Conservation (phyloP, 2,797 vertebrate species). For the Borostomias antarcticus region DNA sequence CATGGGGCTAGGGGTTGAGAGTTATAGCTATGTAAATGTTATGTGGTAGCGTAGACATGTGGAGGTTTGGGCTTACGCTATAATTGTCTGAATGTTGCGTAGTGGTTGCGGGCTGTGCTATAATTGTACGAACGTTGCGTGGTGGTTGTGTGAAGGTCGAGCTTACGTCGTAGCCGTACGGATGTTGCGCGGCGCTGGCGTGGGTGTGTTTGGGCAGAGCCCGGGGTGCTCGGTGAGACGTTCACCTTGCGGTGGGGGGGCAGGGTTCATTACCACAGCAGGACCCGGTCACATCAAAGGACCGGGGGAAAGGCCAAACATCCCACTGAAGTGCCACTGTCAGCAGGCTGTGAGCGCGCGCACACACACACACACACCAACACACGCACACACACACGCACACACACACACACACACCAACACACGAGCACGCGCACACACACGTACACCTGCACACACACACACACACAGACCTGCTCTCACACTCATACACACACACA, state of each 20-base stretch:
- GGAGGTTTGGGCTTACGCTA: background rate
- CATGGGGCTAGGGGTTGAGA: background rate
- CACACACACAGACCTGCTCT: too few species aligned
- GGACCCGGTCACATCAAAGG: slow-evolving; percentile 90
- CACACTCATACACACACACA: too few species aligned
- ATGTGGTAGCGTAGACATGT: background rate
- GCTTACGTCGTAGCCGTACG: too few species aligned
- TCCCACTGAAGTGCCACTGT: slow-evolving; percentile 83
- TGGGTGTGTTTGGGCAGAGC: slow-evolving; percentile 67
- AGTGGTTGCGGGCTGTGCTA: background rate
- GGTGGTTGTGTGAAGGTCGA: too few species aligned
- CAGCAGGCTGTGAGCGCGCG: slow-evolving; percentile 59
- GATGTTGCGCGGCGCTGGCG: slow-evolving; percentile 23
- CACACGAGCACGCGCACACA: slow-evolving; percentile 44
- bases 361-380: slow-evolving; percentile 57
- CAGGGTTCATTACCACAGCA: slow-evolving; percentile 82
- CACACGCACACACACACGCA: too few species aligned
- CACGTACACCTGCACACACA: slow-evolving; percentile 63
- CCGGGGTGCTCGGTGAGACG: slow-evolving; percentile 66
- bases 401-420: slow-evolving; percentile 13
- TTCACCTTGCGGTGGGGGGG: slow-evolving; percentile 77
- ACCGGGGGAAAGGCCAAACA: slow-evolving; percentile 87
- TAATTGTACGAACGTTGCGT: background rate
- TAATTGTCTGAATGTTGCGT: slow-evolving; percentile 19
- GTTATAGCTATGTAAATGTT: background rate